These are phyloP conservation scores for Centruroides vittatus DNA, from an alignment of 1,140 invertebrate genomes.

Conservation along the genomic window DNA sequence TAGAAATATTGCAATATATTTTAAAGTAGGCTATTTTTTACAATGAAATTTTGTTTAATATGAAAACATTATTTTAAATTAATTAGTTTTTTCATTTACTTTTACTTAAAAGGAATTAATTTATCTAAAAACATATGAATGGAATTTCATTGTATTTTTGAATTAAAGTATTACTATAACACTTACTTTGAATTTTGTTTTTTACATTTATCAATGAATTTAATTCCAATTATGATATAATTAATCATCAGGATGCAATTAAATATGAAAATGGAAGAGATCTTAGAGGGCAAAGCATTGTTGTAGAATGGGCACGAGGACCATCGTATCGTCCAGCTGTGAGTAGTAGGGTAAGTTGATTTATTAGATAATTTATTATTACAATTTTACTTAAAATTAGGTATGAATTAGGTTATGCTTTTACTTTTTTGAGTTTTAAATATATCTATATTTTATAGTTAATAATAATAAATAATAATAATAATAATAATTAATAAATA, in stretches of 20 bases:
- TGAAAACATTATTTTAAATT: neutral
- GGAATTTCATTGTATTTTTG: neutral
- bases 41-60: neutral
- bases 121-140: neutral
- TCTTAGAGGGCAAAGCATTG: slow-evolving; percentile 31
- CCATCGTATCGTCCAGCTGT: slow-evolving; percentile 16
- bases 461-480: too few relatives aligned
- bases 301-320: slow-evolving; percentile 33
- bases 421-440: too few relatives aligned
- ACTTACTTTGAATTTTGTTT: neutral
- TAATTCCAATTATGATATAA: neutral
- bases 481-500: too few relatives aligned
- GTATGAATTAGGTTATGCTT: too few relatives aligned
- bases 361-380: neutral
- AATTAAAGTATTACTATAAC: neutral
- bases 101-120: slow-evolving; percentile 1
- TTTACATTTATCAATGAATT: neutral
- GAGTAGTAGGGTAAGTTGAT: neutral
- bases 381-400: too few relatives aligned
- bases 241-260: slow-evolving; percentile 30
- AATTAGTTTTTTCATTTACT: neutral
- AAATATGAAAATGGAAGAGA: slow-evolving; percentile 36
- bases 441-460: too few relatives aligned
- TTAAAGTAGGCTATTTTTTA: neutral
- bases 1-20: neutral